Evolutionary conservation across 1,140 invertebrate species (phyloP).

Genomic region (Philopotamus ludificatus): DNA sequence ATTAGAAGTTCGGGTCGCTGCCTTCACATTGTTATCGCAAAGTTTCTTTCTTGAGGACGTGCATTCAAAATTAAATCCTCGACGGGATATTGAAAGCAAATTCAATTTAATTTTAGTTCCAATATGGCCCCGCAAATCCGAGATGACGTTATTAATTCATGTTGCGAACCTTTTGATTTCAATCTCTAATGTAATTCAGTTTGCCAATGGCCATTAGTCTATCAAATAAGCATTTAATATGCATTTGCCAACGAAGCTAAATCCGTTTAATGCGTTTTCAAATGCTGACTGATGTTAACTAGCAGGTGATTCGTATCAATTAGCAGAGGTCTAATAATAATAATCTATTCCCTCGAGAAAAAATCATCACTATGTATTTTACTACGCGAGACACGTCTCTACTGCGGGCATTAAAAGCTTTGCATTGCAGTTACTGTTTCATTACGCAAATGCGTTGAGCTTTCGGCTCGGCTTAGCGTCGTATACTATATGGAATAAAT

Average conservation of each 20-base stretch:
- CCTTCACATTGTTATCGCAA: not conserved
- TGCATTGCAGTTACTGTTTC: not conserved
- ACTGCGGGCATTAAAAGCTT: not conserved
- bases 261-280: constrained; percentile 1
- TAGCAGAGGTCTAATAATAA: not conserved
- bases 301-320: too few species aligned
- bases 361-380: not conserved
- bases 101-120: too few species aligned
- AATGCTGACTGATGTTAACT: not conserved
- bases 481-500: too few species aligned
- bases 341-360: not conserved
- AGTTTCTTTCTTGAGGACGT: too few species aligned
- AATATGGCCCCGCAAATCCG: too few species aligned
- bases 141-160: too few species aligned
- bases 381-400: not conserved
- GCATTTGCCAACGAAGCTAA: not conserved
- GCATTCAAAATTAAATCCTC: too few species aligned
- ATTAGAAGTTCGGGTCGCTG: not conserved
- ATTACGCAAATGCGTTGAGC: not conserved
- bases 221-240: not conserved
- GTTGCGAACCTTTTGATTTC: too few species aligned
- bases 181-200: too few species aligned
- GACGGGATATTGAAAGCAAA: too few species aligned
- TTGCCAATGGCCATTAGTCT: not conserved
- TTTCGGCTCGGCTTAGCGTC: not conserved